Percentiles rank a stretch among this genome's conserved stretches.
These are phyloP conservation scores for Drosophila ironensis DNA, from an alignment of 1,140 invertebrate genomes.

Conservation along the genomic window DNA sequence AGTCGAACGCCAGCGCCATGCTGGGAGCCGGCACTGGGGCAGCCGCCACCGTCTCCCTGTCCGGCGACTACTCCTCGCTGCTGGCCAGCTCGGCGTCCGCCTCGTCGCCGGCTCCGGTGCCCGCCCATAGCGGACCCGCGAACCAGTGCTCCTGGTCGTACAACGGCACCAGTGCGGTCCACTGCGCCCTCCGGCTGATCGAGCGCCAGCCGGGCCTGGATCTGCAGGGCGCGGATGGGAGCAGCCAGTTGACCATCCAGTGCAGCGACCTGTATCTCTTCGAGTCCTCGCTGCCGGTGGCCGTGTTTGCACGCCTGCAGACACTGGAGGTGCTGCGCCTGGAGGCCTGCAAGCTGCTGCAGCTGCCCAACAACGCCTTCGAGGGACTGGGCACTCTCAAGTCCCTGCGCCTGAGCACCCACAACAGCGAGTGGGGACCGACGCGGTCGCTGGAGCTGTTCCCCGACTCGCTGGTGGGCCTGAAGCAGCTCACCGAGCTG, in stretches of 20 bases:
- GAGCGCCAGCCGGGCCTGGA: conserved; percentile 86
- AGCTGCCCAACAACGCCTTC: conserved; percentile 89
- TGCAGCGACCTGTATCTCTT: conserved; percentile 91
- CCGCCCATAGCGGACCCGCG: conserved; percentile 37
- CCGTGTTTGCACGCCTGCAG: conserved; percentile 88
- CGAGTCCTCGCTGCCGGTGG: conserved; percentile 88
- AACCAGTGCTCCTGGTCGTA: conserved; percentile 85
- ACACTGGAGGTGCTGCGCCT: conserved; percentile 89
- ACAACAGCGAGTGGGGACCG: conserved; percentile 90
- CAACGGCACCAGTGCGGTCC: conserved; percentile 85
- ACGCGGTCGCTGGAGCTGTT: conserved; percentile 87
- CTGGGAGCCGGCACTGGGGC: conserved; percentile 52
- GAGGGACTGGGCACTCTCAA: conserved; percentile 89
- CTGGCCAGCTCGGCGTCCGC: conserved; percentile 16
- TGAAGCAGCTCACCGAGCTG: conserved; percentile 89
- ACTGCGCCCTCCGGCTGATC: conserved; percentile 87
- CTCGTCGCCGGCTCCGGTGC: conserved; percentile 3
- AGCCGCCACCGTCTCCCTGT: conserved; percentile 49
- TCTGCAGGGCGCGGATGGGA: conserved; percentile 87
- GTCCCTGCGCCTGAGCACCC: conserved; percentile 88
- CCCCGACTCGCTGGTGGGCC: conserved; percentile 86
- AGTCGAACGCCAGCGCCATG: conserved; percentile 55
- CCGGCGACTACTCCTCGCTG: conserved; percentile 57
- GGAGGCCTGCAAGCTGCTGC: conserved; percentile 90
- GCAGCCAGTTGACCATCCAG: conserved; percentile 86